phyloP scores from a whole-genome alignment of 2,113 vertebrate genomes.

The Orientallactaga bullata region DNA sequence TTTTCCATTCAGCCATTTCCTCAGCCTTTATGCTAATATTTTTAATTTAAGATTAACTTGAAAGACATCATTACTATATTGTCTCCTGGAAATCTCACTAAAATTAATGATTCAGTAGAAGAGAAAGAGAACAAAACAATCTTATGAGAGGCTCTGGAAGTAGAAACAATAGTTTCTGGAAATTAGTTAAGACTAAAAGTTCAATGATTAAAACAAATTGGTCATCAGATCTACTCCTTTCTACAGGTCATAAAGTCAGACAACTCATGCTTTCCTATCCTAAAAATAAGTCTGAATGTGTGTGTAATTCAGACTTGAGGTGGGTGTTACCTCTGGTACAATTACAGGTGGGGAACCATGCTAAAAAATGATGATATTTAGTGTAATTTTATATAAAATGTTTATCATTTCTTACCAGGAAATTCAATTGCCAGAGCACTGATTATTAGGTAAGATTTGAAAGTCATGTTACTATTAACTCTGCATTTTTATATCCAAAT shows the following conservation, averaged over 20 bases:
- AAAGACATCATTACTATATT: not conserved
- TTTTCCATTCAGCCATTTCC: too few relatives aligned
- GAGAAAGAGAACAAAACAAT: too few relatives aligned
- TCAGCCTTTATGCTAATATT: not conserved
- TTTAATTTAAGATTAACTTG: not conserved
- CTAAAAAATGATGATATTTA: not conserved
- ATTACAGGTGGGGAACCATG: not conserved
- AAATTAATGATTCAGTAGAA: not conserved
- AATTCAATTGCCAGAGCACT: not conserved
- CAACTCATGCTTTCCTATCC: not conserved
- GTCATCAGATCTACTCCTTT: not conserved
- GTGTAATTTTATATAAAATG: not conserved
- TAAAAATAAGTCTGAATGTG: not conserved
- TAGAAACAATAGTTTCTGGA: not conserved
- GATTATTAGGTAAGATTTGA: not conserved
- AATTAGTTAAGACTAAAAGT: not conserved
- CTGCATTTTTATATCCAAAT: not conserved
- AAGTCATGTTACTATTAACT: not conserved
- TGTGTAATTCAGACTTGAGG: not conserved
- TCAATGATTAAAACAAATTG: not conserved
- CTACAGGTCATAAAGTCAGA: not conserved
- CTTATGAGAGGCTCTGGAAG: not conserved
- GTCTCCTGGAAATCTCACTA: not conserved
- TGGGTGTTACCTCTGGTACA: not conserved
- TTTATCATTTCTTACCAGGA: not conserved